Evolutionary conservation across 2,888 invertebrate genomes (phyloP), one percentile per base, ranked within the genome.

Genomic region (Tupiocoris notatus): DNA sequence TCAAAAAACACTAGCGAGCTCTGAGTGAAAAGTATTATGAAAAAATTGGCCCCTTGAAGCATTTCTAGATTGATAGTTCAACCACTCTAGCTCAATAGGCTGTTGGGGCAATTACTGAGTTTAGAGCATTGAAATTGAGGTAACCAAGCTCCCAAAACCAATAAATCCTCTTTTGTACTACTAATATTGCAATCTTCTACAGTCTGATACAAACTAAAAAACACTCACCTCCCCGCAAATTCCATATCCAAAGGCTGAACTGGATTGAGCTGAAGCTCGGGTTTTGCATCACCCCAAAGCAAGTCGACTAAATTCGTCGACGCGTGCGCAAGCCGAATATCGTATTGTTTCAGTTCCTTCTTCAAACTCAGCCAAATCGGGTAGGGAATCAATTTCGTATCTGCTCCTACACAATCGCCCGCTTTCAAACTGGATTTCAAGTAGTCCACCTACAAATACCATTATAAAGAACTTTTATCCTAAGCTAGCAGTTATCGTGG

Each of bases 331-430:
- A 94, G 82, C 66, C 85, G 79, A 82, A 91, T 90, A 23, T 92
- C 91, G 1, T 87, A 87, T 64, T 86, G 84, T 17, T 86, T 86
- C n/a, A 94, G 82, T 16, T 89, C 88, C 0, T 85, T 85, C 83
- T 89, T 86, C 66, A 89, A 83, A 22, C 83, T 82, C 0, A 84
- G 85, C 91, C 91, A 94, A 67, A 86, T 86, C 25, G 88, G 88
- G 78, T 88, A 87, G 3, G 89, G 87, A 82, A 91, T 88, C 21
- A 93, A 85, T 80, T 88, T 88, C 9, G 95, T 91, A 84, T 95
- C 94, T 0, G 91, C 91, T 0, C 93, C 95, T 7, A 95, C 89
- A 0, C 85, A 84, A 0, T 91, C 88, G 3, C 91, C 91, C 1
- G 86, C 83, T 21, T 88, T 84, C 58, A 93, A 84, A 81, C 89